phyloP scores from a whole-genome alignment of 1,140 invertebrate genomes.

The Vollenhovia emeryi region DNA sequence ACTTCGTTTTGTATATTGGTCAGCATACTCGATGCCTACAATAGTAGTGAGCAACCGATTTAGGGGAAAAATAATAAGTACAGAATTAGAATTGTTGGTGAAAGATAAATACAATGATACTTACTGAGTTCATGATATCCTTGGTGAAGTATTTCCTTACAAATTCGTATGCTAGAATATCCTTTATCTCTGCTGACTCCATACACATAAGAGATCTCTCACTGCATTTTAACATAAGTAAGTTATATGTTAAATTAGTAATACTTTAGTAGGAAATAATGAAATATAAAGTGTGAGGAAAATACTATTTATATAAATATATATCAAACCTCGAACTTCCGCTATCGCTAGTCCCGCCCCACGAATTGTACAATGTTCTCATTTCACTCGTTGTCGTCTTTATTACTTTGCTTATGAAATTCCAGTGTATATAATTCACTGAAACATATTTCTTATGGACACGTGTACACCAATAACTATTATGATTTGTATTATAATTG shows the following conservation, averaged over 20 bases:
- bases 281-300: not conserved
- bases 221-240: not conserved
- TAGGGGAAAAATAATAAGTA: not conserved
- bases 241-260: not conserved
- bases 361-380: constrained; percentile 12
- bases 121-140: not conserved
- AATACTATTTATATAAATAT: not conserved
- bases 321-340: not conserved
- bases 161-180: constrained; percentile 27
- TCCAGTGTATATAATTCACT: constrained; percentile 75
- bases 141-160: constrained; percentile 27
- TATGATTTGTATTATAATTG: not conserved
- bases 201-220: not conserved
- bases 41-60: not conserved
- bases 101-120: not conserved
- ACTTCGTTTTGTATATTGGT: constrained; percentile 61
- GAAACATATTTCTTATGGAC: not conserved
- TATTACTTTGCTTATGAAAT: constrained; percentile 64
- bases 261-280: not conserved
- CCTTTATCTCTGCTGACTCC: not conserved
- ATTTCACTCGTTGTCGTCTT: constrained; percentile 59
- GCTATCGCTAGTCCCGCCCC: not conserved
- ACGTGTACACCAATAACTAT: not conserved
- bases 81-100: not conserved
- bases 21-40: constrained; percentile 62